Percentiles rank a stretch among this genome's conserved stretches.
These are phyloP conservation scores for Enteromius unitaeniatus DNA, from an alignment of 2,797 vertebrate genomes.

Conservation along the genomic window DNA sequence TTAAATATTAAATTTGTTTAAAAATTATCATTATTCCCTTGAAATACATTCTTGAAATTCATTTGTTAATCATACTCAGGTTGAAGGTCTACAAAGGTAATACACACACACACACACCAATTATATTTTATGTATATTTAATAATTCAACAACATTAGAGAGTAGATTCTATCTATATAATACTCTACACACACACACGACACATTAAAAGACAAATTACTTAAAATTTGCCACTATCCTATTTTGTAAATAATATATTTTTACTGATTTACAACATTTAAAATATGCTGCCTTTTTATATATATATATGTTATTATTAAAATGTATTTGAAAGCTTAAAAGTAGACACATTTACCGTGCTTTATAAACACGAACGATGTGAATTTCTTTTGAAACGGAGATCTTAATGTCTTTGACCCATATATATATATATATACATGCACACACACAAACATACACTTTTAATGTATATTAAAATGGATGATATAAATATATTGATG, in stretches of 20 bases:
- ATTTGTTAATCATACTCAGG: not conserved
- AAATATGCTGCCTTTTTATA: too few species aligned
- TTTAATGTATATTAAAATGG: not conserved
- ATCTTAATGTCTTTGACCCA: too few species aligned
- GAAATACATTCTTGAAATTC: not conserved
- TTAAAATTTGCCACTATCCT: too few species aligned
- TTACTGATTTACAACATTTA: too few species aligned
- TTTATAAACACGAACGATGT: too few species aligned
- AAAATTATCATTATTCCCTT: not conserved
- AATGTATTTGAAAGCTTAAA: too few species aligned
- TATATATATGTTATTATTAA: too few species aligned
- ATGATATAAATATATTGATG: not conserved
- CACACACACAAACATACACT: not conserved
- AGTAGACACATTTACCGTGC: too few species aligned
- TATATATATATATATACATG: not conserved
- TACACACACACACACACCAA: not conserved
- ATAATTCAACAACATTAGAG: too few species aligned
- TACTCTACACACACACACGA: not conserved
- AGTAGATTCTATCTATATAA: not conserved
- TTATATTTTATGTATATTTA: not conserved
- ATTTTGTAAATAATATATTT: too few species aligned
- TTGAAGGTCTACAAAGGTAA: not conserved
- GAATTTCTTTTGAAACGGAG: too few species aligned
- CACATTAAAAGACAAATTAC: too few species aligned
- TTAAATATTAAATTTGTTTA: slow-evolving; percentile 10